phyloP scores from a whole-genome alignment of 2,797 vertebrate genomes.

The Trachops cirrhosus region DNA sequence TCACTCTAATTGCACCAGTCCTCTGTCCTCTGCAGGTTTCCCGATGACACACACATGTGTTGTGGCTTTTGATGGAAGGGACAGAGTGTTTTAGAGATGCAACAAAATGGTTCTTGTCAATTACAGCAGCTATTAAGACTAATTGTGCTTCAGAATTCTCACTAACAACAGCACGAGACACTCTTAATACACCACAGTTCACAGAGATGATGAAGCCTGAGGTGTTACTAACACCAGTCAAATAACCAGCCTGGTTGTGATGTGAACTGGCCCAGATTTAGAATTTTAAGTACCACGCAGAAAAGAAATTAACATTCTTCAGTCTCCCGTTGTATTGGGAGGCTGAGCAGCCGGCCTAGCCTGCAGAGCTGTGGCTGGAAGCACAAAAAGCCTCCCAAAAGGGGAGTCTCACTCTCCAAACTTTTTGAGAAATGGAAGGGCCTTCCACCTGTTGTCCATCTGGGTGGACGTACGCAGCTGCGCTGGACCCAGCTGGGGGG shows the following conservation, averaged over 20 bases:
- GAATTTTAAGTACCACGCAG: constrained; percentile 59
- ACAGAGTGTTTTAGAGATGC: constrained; percentile 29
- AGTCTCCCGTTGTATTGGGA: neutral
- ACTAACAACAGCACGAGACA: neutral
- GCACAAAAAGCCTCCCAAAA: neutral
- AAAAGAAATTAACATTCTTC: constrained; percentile 55
- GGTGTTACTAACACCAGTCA: constrained; percentile 37
- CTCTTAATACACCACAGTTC: constrained; percentile 10
- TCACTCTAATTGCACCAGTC: constrained; percentile 36
- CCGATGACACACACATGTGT: neutral
- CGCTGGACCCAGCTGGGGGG: neutral
- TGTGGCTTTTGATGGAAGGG: constrained; percentile 10
- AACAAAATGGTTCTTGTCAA: constrained; percentile 37
- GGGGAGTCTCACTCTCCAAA: neutral
- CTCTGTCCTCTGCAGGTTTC: neutral
- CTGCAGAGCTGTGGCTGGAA: neutral
- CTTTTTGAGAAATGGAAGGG: neutral
- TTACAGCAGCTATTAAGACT: neutral
- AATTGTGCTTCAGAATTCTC: constrained; percentile 24
- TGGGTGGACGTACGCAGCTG: neutral
- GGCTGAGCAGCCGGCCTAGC: neutral
- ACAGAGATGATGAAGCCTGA: constrained; percentile 39
- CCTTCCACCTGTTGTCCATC: neutral
- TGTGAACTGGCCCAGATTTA: constrained; percentile 22
- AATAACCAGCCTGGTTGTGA: constrained; percentile 8